Evolutionary conservation across 1,140 invertebrate genomes (phyloP), one percentile per base, ranked within the genome.

Genomic region (Sitophilus oryzae): DNA sequence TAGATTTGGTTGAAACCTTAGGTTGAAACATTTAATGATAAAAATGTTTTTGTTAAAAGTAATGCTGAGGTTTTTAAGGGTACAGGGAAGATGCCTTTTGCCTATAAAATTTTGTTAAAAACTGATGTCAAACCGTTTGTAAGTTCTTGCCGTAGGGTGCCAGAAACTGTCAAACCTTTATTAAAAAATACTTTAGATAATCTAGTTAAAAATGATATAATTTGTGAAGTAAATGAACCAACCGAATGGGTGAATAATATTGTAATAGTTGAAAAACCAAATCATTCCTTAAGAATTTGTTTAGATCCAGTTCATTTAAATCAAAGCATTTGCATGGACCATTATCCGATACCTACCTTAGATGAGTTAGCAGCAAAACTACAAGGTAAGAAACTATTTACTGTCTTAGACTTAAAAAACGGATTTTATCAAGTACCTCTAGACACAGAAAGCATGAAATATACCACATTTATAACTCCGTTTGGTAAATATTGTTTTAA

Each of bases 371-470:
- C 61, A 11, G 23, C 52, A 11, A 63, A 66, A 41, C 50, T 77
- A 16, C 36, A 52, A 21, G 68, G 66, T 5, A 66, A 69, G 51
- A 66, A 64, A 56, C 53, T 69, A 34, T 78, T 75, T 62, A 69
- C 68, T 3, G 69, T 70, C 18, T 53, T 77, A 16, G 75, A 78
- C 66, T 65, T 69, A 8, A 70, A 72, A 46, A 55, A 67, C 15
- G 65, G 56, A 14, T 71, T 72, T 60, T 66, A 67, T 59, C 65
- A 67, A 67, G 64, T 52, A 11, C 37, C 37, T 40, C 16, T 40
- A 14, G 37, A 16, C 14, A 16, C 9, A n/a, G 14, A 40, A 40
- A 40, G 37, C 15, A 53, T 44, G 34, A 61, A 70, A 20, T 53
- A 61, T 1, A 63, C 55, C 42, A 72, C 69, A 9, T 71, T 75